Conservation (phyloP, 2,888 invertebrate species). For the Phyto melanocephala region DNA sequence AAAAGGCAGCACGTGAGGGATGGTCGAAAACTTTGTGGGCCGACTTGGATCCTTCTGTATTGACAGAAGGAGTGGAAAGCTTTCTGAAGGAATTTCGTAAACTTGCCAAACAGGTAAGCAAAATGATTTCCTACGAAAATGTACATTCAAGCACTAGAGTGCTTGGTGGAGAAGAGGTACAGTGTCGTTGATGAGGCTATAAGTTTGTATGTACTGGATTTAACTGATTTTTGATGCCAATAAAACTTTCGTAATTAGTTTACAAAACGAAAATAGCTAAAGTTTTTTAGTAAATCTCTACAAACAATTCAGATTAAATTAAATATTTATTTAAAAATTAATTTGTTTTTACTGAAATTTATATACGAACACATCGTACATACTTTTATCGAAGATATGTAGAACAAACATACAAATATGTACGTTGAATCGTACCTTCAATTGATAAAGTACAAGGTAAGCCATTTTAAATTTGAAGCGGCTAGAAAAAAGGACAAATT, state of each 20-base stretch:
- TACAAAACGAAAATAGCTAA: conserved; percentile 47
- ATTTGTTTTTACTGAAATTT: conserved; percentile 8
- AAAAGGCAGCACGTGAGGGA: conserved; percentile 86
- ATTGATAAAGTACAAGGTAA: no score
- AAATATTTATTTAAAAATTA: conserved; percentile 20
- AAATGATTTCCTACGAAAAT: background rate
- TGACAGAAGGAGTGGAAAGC: conserved; percentile 92
- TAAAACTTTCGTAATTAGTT: conserved; percentile 67
- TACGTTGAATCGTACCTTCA: no score
- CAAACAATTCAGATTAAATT: background rate
- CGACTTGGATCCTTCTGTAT: conserved; percentile 89
- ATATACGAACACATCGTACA: background rate
- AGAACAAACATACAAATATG: no score
- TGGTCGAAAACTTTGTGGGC: conserved; percentile 95
- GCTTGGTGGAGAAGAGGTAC: background rate
- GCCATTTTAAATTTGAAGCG: no score
- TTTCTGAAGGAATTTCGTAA: conserved; percentile 89
- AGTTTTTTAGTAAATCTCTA: conserved; percentile 25
- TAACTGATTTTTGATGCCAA: conserved; percentile 53
- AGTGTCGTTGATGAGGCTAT: background rate
- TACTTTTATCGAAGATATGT: no score
- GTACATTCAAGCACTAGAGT: background rate
- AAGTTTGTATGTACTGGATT: conserved; percentile 25
- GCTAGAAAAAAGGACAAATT: no score
- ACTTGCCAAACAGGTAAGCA: conserved; percentile 83